Evolutionary conservation across 2,797 vertebrate species (phyloP).

Genomic region (Ctenopoma kingsleyae): DNA sequence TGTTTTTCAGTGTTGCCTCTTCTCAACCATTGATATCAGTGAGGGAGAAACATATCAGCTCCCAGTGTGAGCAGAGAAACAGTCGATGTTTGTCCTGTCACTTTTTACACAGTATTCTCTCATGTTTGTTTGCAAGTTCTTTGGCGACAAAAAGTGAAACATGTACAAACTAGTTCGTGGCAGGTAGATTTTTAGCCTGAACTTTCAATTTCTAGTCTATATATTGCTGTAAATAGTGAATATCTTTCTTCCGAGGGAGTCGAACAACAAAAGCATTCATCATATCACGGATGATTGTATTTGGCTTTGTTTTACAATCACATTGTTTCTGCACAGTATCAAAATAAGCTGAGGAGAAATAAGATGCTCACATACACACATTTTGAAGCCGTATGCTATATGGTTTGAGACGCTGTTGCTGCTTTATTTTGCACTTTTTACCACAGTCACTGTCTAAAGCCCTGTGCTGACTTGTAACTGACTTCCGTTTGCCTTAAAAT

Average conservation of each 20-base stretch:
- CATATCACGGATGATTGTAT: neutral
- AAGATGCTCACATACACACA: neutral
- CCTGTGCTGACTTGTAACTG: neutral
- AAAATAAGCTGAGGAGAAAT: neutral
- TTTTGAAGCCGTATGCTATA: neutral
- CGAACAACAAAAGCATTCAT: constrained; percentile 17
- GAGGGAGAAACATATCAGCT: constrained; percentile 53
- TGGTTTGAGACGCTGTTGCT: neutral
- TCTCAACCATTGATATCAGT: constrained; percentile 56
- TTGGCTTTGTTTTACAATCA: neutral
- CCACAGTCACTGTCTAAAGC: neutral
- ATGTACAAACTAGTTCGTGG: constrained; percentile 9
- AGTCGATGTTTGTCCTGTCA: constrained; percentile 54
- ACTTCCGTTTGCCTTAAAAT: constrained; percentile 79
- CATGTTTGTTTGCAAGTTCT: constrained; percentile 22
- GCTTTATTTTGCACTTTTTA: neutral
- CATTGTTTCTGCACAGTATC: neutral
- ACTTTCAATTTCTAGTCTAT: neutral
- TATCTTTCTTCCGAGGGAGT: constrained; percentile 5
- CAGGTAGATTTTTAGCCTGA: constrained; percentile 10
- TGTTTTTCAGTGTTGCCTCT: constrained; percentile 46
- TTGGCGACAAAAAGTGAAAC: constrained; percentile 34
- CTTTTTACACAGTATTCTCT: constrained; percentile 40
- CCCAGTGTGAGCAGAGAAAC: constrained; percentile 56
- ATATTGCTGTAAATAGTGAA: neutral